phyloP scores from a whole-genome alignment of 2,888 invertebrate genomes.

The Spialia ferax region DNA sequence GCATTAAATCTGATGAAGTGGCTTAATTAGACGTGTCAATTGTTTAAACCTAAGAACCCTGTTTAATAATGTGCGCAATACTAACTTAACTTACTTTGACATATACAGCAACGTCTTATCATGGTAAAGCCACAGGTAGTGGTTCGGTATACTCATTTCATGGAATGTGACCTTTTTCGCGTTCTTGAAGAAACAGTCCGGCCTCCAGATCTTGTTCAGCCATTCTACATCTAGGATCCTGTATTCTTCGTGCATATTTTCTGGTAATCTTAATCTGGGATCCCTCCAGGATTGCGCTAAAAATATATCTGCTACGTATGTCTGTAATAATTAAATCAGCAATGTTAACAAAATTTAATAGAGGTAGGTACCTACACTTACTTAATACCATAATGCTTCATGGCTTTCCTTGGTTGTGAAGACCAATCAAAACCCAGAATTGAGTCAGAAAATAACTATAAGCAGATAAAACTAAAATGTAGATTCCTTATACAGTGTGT shows the following conservation, averaged over 20 bases:
- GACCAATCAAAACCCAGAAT: too few relatives aligned
- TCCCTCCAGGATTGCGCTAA: conserved; percentile 97
- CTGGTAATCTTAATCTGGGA: conserved; percentile 94
- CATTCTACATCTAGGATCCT: conserved; percentile 96
- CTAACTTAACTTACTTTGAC: conserved; percentile 94
- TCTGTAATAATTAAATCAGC: conserved; percentile 84
- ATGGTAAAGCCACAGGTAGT: conserved; percentile 96
- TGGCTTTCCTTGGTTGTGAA: too few relatives aligned
- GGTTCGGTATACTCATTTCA: conserved; percentile 98
- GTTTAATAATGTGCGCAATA: too few relatives aligned
- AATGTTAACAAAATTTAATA: background rate
- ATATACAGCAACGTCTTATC: conserved; percentile 97
- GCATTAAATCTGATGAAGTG: too few relatives aligned
- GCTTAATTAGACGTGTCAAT: too few relatives aligned
- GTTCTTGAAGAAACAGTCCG: conserved; percentile 97
- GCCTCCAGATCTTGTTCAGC: conserved; percentile 96
- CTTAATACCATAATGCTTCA: too few relatives aligned
- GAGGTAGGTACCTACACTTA: too few relatives aligned
- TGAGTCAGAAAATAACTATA: too few relatives aligned
- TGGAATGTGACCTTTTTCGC: conserved; percentile 97
- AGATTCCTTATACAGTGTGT: too few relatives aligned
- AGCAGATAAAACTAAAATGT: too few relatives aligned
- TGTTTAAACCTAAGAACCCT: too few relatives aligned
- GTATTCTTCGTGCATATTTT: conserved; percentile 97
- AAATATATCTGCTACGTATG: conserved; percentile 97